phyloP scores from a whole-genome alignment of 2,113 vertebrate species.

The Neofelis nebulosa region DNA sequence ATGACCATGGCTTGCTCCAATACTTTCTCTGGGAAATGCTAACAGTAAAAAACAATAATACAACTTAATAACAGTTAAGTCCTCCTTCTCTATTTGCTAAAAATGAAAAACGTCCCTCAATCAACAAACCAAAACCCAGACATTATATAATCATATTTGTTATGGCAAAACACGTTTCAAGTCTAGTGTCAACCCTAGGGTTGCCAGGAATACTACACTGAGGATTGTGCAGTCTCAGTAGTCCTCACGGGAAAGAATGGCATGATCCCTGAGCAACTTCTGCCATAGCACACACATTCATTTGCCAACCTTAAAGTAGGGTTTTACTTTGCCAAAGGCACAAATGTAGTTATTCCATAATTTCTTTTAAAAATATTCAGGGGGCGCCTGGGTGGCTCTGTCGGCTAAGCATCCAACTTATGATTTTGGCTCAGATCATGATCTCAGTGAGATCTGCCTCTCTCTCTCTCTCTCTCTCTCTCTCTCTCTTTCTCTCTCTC shows the following conservation, averaged over 20 bases:
- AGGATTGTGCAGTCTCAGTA: not conserved
- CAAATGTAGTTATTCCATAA: not conserved
- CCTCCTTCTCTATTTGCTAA: not conserved
- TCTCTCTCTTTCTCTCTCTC: too few relatives aligned
- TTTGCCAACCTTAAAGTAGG: not conserved
- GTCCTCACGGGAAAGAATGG: not conserved
- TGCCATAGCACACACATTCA: not conserved
- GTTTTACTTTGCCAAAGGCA: not conserved
- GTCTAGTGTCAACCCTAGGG: not conserved
- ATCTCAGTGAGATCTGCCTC: too few relatives aligned
- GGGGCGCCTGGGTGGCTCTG: too few relatives aligned
- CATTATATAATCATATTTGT: not conserved
- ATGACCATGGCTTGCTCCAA: not conserved
- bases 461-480: too few relatives aligned
- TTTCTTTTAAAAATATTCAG: not conserved
- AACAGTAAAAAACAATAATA: not conserved
- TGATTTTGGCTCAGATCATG: too few relatives aligned
- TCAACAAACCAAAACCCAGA: not conserved
- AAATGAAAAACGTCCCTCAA: not conserved
- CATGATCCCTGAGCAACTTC: not conserved
- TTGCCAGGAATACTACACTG: not conserved
- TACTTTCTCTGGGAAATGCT: not conserved
- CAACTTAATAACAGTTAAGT: not conserved
- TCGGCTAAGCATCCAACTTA: too few relatives aligned
- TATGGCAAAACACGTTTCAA: not conserved